Conservation (phyloP, 2,113 vertebrate species). For the Osmerus mordax region DNA sequence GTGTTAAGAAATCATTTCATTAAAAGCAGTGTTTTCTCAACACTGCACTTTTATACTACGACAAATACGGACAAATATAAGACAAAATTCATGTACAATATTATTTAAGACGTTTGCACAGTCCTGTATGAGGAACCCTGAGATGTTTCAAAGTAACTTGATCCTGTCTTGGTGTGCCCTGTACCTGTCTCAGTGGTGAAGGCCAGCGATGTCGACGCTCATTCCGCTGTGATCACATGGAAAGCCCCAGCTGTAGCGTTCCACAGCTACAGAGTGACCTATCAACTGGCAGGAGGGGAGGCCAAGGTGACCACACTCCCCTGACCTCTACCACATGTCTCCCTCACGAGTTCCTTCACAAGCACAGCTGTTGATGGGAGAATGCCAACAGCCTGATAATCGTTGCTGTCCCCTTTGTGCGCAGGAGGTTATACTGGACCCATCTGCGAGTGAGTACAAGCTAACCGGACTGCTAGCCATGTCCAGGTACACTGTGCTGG, state of each 20-base stretch:
- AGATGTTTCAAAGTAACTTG: neutral
- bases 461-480: slow-evolving; percentile 74
- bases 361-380: too few species aligned
- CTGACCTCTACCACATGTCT: neutral
- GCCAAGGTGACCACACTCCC: slow-evolving; percentile 63
- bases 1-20: too few species aligned
- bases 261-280: slow-evolving; percentile 77
- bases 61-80: too few species aligned
- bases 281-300: slow-evolving; percentile 64
- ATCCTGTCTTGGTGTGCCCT: neutral
- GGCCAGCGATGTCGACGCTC: slow-evolving; percentile 71
- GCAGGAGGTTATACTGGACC: slow-evolving; percentile 76
- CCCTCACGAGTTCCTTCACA: neutral
- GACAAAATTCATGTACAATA: too few species aligned
- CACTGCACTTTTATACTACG: too few species aligned
- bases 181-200: slow-evolving; percentile 61
- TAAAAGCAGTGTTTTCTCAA: too few species aligned
- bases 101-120: neutral
- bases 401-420: slow-evolving; percentile 1
- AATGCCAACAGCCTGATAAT: neutral
- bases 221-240: slow-evolving; percentile 75
- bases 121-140: too few species aligned
- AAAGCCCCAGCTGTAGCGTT: slow-evolving; percentile 62
- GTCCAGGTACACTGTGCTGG: slow-evolving; percentile 72
- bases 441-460: slow-evolving; percentile 65